Percentiles rank a stretch among this genome's conserved stretches.
These are phyloP conservation scores for Embiotoca jacksoni DNA, from an alignment of 2,113 vertebrate species.

Conservation along the genomic window DNA sequence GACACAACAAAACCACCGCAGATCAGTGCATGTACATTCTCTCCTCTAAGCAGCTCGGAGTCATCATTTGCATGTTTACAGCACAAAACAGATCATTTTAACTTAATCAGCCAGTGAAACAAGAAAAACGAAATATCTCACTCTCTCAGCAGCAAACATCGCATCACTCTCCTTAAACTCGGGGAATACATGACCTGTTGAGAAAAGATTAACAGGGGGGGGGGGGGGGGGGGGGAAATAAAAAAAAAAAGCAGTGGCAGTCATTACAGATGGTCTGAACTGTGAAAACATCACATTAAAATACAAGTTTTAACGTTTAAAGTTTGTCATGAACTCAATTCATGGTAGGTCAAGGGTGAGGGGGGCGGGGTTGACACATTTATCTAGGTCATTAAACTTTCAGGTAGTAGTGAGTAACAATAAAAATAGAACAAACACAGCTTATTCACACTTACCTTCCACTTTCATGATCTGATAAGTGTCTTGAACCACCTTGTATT, in stretches of 20 bases:
- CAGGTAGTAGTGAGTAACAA: background rate
- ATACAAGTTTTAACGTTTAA: background rate
- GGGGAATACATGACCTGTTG: constrained; percentile 92
- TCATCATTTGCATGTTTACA: background rate
- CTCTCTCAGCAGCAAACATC: constrained; percentile 97
- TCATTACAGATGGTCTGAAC: background rate
- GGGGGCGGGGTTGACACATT: no score
- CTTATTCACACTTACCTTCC: constrained; percentile 87
- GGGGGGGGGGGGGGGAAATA: no score
- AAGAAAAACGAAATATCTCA: constrained; percentile 77
- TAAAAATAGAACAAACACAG: background rate
- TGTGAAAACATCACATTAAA: no score
- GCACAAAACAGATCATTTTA: background rate
- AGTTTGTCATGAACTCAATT: background rate
- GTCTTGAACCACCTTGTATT: constrained; percentile 99
- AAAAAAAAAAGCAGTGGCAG: background rate
- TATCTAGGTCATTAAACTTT: background rate
- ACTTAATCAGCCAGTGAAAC: background rate
- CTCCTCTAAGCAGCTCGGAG: background rate
- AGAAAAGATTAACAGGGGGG: background rate
- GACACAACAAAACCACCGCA: background rate
- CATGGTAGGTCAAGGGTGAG: background rate
- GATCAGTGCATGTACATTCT: background rate
- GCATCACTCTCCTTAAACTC: constrained; percentile 99
- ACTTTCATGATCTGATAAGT: constrained; percentile 99